A percentile compares a stretch with the other conserved stretches of the same genome.
phyloP scores from a whole-genome alignment of 2,797 vertebrate genomes.

The Hybognathus amarus region DNA sequence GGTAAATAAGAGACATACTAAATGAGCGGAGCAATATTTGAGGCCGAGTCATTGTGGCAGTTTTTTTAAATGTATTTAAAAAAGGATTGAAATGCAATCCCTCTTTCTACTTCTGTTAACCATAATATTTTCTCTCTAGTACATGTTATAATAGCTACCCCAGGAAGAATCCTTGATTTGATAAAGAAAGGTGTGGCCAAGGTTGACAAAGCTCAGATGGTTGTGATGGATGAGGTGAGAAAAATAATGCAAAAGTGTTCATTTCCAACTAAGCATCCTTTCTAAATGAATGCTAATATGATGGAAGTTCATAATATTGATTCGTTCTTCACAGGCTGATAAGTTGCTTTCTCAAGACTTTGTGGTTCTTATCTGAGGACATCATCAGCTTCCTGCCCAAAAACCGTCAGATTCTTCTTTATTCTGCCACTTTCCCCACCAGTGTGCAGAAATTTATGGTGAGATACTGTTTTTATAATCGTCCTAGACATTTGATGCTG shows the following conservation, averaged over 20 bases:
- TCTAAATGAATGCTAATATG: not conserved
- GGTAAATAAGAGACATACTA: not conserved
- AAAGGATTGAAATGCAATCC: not conserved
- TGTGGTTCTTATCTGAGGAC: slow-evolving; percentile 83
- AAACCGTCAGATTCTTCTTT: slow-evolving; percentile 83
- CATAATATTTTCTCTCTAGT: slow-evolving; percentile 64
- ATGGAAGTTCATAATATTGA: not conserved
- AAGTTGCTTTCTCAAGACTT: slow-evolving; percentile 87
- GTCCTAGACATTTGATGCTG: not conserved
- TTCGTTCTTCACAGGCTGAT: slow-evolving; percentile 72
- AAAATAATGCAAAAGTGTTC: not conserved
- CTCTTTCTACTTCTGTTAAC: not conserved
- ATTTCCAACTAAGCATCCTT: not conserved
- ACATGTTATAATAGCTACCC: slow-evolving; percentile 84
- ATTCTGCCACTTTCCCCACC: slow-evolving; percentile 85
- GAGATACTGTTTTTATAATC: slow-evolving; percentile 43
- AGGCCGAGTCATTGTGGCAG: too few species aligned
- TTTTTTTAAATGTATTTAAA: not conserved
- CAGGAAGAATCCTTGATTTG: slow-evolving; percentile 83
- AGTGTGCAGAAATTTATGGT: slow-evolving; percentile 88
- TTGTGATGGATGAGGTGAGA: slow-evolving; percentile 86
- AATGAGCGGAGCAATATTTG: too few species aligned
- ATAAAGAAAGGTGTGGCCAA: slow-evolving; percentile 85
- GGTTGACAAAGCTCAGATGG: slow-evolving; percentile 81
- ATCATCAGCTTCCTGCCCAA: slow-evolving; percentile 84